Conservation (phyloP, 2,888 invertebrate genomes). For the Syrista parreyssii region DNA sequence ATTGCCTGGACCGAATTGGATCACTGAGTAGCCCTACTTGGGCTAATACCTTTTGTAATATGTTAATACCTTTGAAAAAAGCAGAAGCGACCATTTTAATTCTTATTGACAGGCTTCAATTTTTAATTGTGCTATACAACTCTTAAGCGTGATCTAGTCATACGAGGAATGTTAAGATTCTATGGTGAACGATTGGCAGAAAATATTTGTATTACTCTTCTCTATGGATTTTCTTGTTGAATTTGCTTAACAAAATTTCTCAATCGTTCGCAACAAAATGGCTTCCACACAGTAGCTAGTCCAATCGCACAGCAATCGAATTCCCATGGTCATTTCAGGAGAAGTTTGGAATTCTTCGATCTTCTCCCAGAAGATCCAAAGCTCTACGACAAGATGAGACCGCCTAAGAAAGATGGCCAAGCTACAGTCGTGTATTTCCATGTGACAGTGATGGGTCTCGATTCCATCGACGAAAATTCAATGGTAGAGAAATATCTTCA, state of each 20-base stretch:
- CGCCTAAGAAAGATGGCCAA: constrained; percentile 89
- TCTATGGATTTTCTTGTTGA: background rate
- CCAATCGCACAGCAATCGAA: background rate
- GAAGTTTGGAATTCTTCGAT: constrained; percentile 84
- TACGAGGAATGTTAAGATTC: background rate
- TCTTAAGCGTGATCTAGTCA: background rate
- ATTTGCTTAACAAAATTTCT: background rate
- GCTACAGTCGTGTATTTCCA: constrained; percentile 91
- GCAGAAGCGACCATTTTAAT: background rate
- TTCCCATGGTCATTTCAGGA: constrained; percentile 65
- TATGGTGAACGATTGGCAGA: background rate
- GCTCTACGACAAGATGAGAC: constrained; percentile 92
- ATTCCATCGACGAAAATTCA: constrained; percentile 95
- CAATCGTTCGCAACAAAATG: background rate
- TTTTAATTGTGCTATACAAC: background rate
- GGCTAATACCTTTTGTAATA: no score
- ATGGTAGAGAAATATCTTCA: constrained; percentile 74
- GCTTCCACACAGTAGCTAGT: background rate
- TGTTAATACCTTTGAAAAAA: background rate
- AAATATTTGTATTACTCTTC: background rate
- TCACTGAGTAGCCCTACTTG: no score
- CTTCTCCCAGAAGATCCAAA: constrained; percentile 88
- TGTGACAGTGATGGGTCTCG: constrained; percentile 94
- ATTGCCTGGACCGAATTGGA: no score
- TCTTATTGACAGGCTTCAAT: background rate